Base-by-base conservation (phyloP, 2,888 invertebrate genomes). In the Trichacis sp. region DNA sequence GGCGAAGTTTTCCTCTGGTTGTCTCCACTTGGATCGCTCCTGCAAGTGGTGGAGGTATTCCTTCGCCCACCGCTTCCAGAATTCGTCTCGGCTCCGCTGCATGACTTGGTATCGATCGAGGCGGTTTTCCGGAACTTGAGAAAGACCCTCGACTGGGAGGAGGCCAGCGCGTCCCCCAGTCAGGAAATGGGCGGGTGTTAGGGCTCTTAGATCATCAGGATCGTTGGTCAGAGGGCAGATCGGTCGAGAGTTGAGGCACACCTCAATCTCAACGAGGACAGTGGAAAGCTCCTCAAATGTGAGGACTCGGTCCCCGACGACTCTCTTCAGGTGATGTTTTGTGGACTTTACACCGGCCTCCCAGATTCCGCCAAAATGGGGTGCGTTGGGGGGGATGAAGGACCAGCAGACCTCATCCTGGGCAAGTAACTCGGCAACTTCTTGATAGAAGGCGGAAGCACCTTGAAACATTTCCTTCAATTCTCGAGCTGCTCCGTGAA, bases 331-430 rank as follows among this genome's bases (percentile, higher is more conserved):
- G n/a, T 74, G 74, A 53, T 52, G 60, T 51, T 77, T 78, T 3
- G 71, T 52, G 0, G 64, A 73, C 6, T 15, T 12, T 4, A 40
- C 40, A 1, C 40, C 40, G 15, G 40, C 40, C 15, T 40, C 40
- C 40, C 76, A 76, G 1, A 75, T 45, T 6, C 76, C 76, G 0
- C 75, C 56, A 30, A 43, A 56, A 33, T 56, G 56, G 18, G 56
- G 74, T 6, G 73, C 53, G 12, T 38, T 42, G 5, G 76, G 70
- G 1, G 76, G 75, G 29, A 72, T 76, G 51, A 77, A 79, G 12
- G 71, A 60, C 77, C 77, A 78, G 11, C 11, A 2, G 1, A 55
- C 46, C 15, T 54, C 60, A 11, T 46, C 54, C n/a, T 60, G 50
- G 3, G 56, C 58, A 2, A 64, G 24, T 1, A 12, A 1, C n/a